Evolutionary conservation across 53 echinoderm and acorn worm genomes (phyloP).

Genomic region (Echinometra lucunter): DNA sequence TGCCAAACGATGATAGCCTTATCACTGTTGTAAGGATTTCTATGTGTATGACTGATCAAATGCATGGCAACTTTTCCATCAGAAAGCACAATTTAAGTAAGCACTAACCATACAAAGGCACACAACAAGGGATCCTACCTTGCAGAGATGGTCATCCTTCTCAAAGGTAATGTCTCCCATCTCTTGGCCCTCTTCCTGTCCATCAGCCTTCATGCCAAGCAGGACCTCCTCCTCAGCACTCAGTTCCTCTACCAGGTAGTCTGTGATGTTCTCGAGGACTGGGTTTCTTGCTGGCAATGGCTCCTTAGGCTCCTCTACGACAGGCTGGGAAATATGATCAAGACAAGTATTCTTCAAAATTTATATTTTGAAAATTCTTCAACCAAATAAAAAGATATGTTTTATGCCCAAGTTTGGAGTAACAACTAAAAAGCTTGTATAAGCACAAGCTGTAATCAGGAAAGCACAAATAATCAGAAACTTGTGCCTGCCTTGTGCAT

Average conservation of each 20-base stretch:
- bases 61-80: too few species aligned
- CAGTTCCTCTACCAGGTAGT: conserved; percentile 96
- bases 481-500: not conserved
- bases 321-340: not conserved
- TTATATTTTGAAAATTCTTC: not conserved
- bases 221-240: conserved; percentile 97
- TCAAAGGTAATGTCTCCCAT: conserved; percentile 78
- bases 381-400: too few species aligned
- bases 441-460: not conserved
- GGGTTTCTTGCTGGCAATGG: conserved; percentile 79
- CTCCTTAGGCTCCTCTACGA: conserved; percentile 68
- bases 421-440: not conserved
- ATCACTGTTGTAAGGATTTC: too few species aligned
- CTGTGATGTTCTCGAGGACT: conserved; percentile 97
- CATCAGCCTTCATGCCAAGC: conserved; percentile 83
- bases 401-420: not conserved
- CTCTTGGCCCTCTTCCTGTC: conserved; percentile 85
- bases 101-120: too few species aligned
- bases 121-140: conserved; percentile 68
- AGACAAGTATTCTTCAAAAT: too few species aligned
- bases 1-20: too few species aligned
- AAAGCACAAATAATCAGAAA: not conserved
- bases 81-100: too few species aligned
- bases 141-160: conserved; percentile 82
- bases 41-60: too few species aligned